Base-by-base conservation (phyloP, 1,140 invertebrate genomes). In the Lutraria rhynchaena region DNA sequence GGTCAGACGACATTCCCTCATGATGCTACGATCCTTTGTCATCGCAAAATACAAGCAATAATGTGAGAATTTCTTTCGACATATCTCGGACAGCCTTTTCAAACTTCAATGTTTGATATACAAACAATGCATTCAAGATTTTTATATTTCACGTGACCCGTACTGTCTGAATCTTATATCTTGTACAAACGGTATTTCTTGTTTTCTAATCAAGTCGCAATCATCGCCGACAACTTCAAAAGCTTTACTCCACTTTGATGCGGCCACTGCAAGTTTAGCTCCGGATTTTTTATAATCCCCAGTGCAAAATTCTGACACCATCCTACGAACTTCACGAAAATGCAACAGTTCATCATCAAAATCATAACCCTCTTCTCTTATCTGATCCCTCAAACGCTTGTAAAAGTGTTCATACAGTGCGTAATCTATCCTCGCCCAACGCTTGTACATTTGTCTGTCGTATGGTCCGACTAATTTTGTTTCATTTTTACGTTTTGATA, bases 321-420 rank as follows among this genome's bases (percentile, higher is more conserved):
- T 80, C 60, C 22, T 69, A 13, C 76, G 46, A 29, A 80, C 44
- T 70, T 80, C 76, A 46, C 35, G 33, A 58, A 58, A 80, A 49
- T 58, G 53, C 17, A 80, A 24, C 22, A 87, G 46, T 81, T 88
- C 85, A 15, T 81, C 53, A 0, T 83, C 37, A 53, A 88, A 84
- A 63, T 85, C 82, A 7, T 61, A 35, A 0, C 83, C 85, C 49
- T 85, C 46, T 3, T 53, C 35, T 22, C 51, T 35, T n/a, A 88
- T 83, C 58, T 83, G 74, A 44, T 76, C n/a, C 27, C 77, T 74
- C n/a, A 88, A n/a, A 24, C 61, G 63, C 17, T 60, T 58, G 13
- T 65, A 73, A 69, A 88, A 88, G 58, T 77, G 67, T 37, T 86
- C 63, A 67, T 86, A 88, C 31, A 88, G 51, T 4, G 67, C 81